These are phyloP conservation scores for Incurvaria masculella DNA, from an alignment of 2,888 invertebrate genomes.

Conservation along the genomic window DNA sequence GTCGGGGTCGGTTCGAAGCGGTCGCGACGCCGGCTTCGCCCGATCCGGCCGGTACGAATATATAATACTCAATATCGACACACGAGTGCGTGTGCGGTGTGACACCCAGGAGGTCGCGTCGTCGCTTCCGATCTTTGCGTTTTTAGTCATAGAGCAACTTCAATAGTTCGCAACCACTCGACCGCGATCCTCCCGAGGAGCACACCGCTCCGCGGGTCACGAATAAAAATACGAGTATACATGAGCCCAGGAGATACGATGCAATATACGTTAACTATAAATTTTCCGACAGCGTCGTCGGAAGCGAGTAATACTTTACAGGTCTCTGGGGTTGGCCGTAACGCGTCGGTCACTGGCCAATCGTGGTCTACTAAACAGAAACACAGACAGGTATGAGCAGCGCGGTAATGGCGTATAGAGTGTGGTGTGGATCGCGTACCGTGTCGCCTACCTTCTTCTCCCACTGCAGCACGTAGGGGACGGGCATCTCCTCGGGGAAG, in stretches of 20 bases:
- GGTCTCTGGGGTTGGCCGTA: slow-evolving; percentile 27
- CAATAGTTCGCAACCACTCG: too few relatives aligned
- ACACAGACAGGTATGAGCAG: slow-evolving; percentile 54
- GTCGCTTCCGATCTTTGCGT: too few relatives aligned
- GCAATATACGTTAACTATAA: not conserved
- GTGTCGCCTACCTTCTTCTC: slow-evolving; percentile 98
- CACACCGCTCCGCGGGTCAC: not conserved
- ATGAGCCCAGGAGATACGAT: not conserved
- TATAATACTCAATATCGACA: slow-evolving; percentile 48
- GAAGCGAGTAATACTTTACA: slow-evolving; percentile 42
- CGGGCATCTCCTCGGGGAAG: slow-evolving; percentile 93
- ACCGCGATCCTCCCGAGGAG: too few relatives aligned
- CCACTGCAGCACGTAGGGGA: slow-evolving; percentile 98
- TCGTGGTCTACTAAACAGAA: slow-evolving; percentile 57
- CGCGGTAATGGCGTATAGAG: slow-evolving; percentile 52
- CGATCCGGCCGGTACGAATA: slow-evolving; percentile 35
- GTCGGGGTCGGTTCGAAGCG: slow-evolving; percentile 27
- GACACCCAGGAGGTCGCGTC: too few relatives aligned
- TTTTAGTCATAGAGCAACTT: too few relatives aligned
- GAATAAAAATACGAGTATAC: not conserved
- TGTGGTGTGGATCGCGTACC: slow-evolving; percentile 74
- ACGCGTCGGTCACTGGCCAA: slow-evolving; percentile 47
- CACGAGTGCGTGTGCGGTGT: too few relatives aligned
- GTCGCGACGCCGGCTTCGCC: slow-evolving; percentile 34
- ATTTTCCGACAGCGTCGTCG: not conserved